A percentile compares a stretch with the other conserved stretches of the same genome.
These are phyloP conservation scores for Antechinus flavipes DNA, from an alignment of 2,113 vertebrate species.

Conservation along the genomic window DNA sequence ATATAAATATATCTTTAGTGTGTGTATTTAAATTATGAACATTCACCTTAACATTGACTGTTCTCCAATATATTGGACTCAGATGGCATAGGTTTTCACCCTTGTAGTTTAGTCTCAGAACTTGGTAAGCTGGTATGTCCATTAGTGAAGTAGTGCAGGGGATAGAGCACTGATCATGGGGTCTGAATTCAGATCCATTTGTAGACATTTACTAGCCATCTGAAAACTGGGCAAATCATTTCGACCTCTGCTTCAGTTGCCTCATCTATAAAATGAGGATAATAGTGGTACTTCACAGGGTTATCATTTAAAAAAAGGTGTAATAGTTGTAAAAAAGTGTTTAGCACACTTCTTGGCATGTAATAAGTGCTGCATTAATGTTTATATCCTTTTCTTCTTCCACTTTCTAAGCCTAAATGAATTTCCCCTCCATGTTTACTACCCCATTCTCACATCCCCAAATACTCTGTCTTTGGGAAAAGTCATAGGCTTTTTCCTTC, in stretches of 20 bases:
- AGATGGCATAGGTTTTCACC: not conserved
- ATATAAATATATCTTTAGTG: not conserved
- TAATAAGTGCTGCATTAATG: not conserved
- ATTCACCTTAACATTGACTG: not conserved
- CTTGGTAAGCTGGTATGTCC: not conserved
- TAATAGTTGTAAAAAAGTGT: not conserved
- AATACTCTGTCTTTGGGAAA: not conserved
- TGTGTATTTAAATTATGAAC: not conserved
- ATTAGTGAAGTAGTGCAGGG: not conserved
- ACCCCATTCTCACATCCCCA: not conserved
- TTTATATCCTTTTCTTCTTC: not conserved
- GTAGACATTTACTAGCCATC: not conserved
- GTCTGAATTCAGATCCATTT: not conserved
- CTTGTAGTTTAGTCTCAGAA: not conserved
- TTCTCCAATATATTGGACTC: not conserved
- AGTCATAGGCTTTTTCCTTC: not conserved
- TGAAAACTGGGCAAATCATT: not conserved
- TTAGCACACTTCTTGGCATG: not conserved
- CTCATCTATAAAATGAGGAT: not conserved
- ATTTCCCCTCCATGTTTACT: not conserved
- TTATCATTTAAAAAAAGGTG: not conserved
- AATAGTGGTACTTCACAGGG: not conserved
- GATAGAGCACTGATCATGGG: not conserved
- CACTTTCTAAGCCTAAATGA: not conserved
- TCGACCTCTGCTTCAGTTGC: not conserved